Evolutionary conservation across 2,797 vertebrate species (phyloP).

Genomic region (Heterohyrax brucei): DNA sequence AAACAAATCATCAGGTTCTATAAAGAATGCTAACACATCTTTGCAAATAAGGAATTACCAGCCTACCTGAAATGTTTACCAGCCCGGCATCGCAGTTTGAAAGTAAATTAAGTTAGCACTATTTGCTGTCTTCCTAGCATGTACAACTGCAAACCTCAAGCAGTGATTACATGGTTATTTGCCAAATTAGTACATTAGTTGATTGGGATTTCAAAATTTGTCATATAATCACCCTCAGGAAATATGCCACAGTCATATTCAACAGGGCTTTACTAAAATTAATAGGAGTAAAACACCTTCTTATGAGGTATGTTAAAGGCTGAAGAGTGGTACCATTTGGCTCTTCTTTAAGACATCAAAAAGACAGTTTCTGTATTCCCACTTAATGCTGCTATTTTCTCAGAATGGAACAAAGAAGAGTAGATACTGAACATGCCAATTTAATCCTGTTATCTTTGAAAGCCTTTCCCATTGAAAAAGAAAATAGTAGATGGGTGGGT

Average conservation of each 20-base stretch:
- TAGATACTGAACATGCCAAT: not conserved
- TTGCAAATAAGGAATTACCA: not conserved
- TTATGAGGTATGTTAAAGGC: not conserved
- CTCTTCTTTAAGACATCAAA: constrained; percentile 45
- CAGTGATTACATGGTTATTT: not conserved
- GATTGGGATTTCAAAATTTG: constrained; percentile 16
- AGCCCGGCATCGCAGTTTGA: not conserved
- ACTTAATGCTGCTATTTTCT: constrained; percentile 3
- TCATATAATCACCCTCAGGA: not conserved
- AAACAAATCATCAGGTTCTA: not conserved
- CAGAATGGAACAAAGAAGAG: not conserved
- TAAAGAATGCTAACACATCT: not conserved
- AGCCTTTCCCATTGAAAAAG: constrained; percentile 67
- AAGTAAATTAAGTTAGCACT: not conserved
- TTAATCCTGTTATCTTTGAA: constrained; percentile 50
- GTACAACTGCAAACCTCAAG: not conserved
- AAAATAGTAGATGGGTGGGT: constrained; percentile 59
- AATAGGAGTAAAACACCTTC: not conserved
- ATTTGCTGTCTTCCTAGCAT: not conserved
- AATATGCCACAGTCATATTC: not conserved
- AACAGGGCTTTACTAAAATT: not conserved
- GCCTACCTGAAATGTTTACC: not conserved
- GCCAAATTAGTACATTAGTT: not conserved
- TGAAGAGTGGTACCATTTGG: not conserved
- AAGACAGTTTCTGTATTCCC: constrained; percentile 26